phyloP scores from a whole-genome alignment of 2,797 vertebrate species.

The Passerculus sandwichensis region DNA sequence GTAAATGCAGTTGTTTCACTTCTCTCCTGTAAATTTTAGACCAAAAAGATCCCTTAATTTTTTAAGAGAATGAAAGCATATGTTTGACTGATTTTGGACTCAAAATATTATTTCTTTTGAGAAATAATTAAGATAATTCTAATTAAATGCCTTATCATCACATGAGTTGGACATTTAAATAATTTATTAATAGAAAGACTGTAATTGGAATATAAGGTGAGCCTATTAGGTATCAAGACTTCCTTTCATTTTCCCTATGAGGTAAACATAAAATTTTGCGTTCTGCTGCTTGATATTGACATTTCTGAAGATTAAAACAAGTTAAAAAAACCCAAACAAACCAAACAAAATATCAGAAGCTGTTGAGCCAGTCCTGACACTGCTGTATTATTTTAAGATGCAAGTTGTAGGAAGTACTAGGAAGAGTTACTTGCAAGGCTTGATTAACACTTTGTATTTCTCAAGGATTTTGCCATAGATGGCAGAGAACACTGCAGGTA shows the following conservation, averaged over 20 bases:
- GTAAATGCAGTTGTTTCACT: not conserved
- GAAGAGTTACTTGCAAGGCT: no score
- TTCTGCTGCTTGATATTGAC: not conserved
- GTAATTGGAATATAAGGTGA: not conserved
- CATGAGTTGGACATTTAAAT: not conserved
- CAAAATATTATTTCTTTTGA: not conserved
- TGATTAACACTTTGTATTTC: not conserved
- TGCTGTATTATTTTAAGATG: not conserved
- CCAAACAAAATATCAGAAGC: not conserved
- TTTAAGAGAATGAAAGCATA: not conserved
- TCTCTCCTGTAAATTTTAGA: not conserved
- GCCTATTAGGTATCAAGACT: not conserved
- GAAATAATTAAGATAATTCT: not conserved
- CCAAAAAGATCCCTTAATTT: not conserved
- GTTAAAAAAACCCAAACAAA: rapidly evolving
- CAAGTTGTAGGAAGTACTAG: no score
- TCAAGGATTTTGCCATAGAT: not conserved
- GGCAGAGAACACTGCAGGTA: not conserved
- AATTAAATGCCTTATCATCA: not conserved
- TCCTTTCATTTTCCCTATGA: not conserved
- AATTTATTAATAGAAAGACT: not conserved
- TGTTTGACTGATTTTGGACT: not conserved
- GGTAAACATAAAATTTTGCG: not conserved
- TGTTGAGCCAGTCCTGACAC: not conserved
- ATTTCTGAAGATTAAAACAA: not conserved